phyloP scores from a whole-genome alignment of 2,113 vertebrate genomes.

The Lagopus muta region DNA sequence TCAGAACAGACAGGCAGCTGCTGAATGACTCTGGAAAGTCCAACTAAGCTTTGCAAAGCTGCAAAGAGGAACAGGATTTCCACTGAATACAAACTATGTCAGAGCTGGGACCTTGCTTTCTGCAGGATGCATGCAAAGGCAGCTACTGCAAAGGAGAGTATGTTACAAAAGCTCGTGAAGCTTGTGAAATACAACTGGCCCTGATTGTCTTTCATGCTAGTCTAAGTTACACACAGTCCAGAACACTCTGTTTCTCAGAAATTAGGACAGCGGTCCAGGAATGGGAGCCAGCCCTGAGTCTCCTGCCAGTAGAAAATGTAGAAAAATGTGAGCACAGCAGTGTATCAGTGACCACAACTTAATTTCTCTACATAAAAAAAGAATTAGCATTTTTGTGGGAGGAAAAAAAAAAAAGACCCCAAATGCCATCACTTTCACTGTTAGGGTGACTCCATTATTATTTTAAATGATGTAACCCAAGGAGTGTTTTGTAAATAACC shows the following conservation, averaged over 20 bases:
- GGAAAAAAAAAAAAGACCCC: neutral
- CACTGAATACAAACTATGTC: neutral
- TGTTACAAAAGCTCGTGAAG: neutral
- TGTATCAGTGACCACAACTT: neutral
- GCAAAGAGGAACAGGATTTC: neutral
- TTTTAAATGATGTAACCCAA: neutral
- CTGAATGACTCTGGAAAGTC: neutral
- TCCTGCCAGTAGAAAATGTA: neutral
- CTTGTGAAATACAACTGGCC: neutral
- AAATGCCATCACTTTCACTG: neutral
- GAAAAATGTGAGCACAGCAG: neutral
- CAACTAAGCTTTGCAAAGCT: neutral
- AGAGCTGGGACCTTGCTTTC: neutral
- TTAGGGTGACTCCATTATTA: neutral
- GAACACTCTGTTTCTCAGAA: neutral
- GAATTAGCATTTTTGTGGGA: neutral
- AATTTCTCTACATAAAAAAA: neutral
- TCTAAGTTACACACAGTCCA: neutral
- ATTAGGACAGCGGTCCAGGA: neutral
- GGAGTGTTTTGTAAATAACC: neutral
- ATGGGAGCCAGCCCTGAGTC: neutral
- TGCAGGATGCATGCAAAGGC: accelerated
- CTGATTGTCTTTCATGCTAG: accelerated
- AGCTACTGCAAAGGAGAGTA: neutral
- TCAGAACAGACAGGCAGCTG: accelerated